phyloP scores from a whole-genome alignment of 2,888 invertebrate species.

The Brassicogethes aeneus region DNA sequence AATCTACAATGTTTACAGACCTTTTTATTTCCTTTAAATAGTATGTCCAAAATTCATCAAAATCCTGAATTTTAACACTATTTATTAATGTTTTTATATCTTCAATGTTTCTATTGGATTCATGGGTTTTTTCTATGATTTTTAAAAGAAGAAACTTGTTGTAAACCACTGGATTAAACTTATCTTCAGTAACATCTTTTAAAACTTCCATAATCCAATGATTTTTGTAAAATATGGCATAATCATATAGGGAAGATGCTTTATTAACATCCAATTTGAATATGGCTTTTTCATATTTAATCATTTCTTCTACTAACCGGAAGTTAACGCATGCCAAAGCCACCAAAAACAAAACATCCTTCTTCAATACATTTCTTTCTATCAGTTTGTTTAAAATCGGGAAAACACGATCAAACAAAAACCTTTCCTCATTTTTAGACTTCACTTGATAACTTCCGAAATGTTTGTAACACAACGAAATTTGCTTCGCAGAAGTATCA shows the following conservation, averaged over 20 bases:
- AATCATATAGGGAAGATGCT: slow-evolving; percentile 27
- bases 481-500: background rate
- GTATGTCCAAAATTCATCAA: slow-evolving; percentile 27
- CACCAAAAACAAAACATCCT: slow-evolving; percentile 27
- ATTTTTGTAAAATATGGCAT: slow-evolving; percentile 27
- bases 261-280: background rate
- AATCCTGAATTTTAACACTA: slow-evolving; percentile 12
- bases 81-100: slow-evolving; percentile 16
- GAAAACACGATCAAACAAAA: slow-evolving; percentile 19
- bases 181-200: slow-evolving; percentile 17
- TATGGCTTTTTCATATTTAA: slow-evolving; percentile 23
- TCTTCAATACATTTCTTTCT: slow-evolving; percentile 20
- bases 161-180: slow-evolving; percentile 18
- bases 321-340: slow-evolving; percentile 24
- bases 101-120: slow-evolving; percentile 15
- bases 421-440: slow-evolving; percentile 15
- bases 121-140: slow-evolving; percentile 26
- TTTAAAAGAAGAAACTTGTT: slow-evolving; percentile 25
- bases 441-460: background rate
- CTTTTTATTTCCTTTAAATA: slow-evolving; percentile 27
- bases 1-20: slow-evolving; percentile 24
- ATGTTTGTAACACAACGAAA: slow-evolving; percentile 1
- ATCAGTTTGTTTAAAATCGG: slow-evolving; percentile 24
- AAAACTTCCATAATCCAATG: slow-evolving; percentile 35
- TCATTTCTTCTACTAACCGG: slow-evolving; percentile 20